Conservation (phyloP, 2,888 invertebrate genomes). For the Vanessa cardui region DNA sequence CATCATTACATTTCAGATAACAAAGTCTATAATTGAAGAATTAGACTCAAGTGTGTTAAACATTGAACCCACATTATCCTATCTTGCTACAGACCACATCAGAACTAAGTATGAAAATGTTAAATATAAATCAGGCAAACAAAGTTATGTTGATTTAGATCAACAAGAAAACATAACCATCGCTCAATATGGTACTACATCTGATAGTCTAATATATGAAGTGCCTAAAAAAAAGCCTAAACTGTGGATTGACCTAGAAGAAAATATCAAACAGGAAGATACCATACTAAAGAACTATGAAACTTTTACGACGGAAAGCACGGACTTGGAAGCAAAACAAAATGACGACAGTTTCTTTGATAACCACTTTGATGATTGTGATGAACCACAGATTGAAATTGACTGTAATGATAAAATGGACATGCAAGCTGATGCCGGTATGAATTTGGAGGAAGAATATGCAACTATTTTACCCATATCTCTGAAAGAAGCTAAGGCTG, state of each 20-base stretch:
- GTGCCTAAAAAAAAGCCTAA: constrained; percentile 36
- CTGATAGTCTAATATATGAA: constrained; percentile 53
- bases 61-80: constrained; percentile 57
- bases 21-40: constrained; percentile 49
- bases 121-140: constrained; percentile 59
- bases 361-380: constrained; percentile 36
- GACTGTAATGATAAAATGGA: constrained; percentile 36
- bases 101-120: constrained; percentile 57
- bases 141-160: constrained; percentile 47
- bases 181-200: constrained; percentile 56
- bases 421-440: constrained; percentile 39
- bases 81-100: constrained; percentile 51
- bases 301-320: constrained; percentile 16
- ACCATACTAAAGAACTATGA: constrained; percentile 15
- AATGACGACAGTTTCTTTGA: constrained; percentile 36
- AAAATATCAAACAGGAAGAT: constrained; percentile 44
- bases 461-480: constrained; percentile 65
- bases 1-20: constrained; percentile 56
- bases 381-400: constrained; percentile 19
- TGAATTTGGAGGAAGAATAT: constrained; percentile 65
- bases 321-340: constrained; percentile 23
- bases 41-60: constrained; percentile 53
- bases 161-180: constrained; percentile 51
- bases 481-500: constrained; percentile 66
- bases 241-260: constrained; percentile 35